phyloP scores from a whole-genome alignment of 2,113 vertebrate genomes.

The Circaetus cinerascens region DNA sequence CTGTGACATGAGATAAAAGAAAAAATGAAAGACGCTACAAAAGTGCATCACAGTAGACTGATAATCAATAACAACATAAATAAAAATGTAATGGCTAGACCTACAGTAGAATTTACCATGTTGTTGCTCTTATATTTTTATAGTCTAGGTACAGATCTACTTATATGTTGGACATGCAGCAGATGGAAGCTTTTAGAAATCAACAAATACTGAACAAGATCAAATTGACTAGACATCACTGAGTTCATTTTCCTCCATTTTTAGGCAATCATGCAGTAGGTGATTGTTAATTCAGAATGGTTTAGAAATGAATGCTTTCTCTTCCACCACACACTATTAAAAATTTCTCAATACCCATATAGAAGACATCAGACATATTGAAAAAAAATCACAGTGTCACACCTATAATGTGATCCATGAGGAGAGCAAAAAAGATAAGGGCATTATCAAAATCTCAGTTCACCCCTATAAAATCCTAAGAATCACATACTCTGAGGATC shows the following conservation, averaged over 20 bases:
- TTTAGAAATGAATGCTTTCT: not conserved
- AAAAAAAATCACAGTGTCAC: not conserved
- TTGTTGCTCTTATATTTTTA: not conserved
- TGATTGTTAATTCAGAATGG: not conserved
- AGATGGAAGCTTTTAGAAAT: not conserved
- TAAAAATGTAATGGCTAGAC: not conserved
- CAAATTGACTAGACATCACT: not conserved
- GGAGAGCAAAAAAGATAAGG: not conserved
- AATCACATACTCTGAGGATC: not conserved
- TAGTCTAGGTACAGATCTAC: not conserved
- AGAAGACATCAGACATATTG: not conserved
- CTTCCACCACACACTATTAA: not conserved
- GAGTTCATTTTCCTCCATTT: not conserved
- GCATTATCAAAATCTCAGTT: not conserved
- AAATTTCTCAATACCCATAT: not conserved
- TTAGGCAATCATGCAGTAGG: not conserved
- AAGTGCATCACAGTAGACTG: not conserved
- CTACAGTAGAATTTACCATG: not conserved
- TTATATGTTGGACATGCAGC: not conserved
- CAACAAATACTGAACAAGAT: not conserved
- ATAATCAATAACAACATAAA: not conserved
- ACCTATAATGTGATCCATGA: not conserved
- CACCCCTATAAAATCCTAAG: not conserved
- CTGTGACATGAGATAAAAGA: not conserved
- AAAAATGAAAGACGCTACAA: not conserved